Base-by-base conservation (phyloP, 2,113 vertebrate genomes). In the Spea bombifrons region DNA sequence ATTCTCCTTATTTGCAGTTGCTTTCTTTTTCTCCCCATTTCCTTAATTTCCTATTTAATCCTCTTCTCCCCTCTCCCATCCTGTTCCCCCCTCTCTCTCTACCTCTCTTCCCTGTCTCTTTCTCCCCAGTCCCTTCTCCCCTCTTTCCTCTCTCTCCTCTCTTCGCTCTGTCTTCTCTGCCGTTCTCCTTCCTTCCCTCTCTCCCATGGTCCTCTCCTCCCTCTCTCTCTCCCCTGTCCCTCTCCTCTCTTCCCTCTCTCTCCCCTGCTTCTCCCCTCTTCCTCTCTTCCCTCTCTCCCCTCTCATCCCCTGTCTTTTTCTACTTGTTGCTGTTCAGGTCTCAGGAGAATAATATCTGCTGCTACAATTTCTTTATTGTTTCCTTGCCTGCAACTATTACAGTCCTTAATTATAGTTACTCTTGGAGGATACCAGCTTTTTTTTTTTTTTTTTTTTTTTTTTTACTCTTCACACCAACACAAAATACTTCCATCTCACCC, bases 341-440 rank as follows among this genome's bases (percentile, higher is more conserved):
- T 94, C 96, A 47, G 73, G 94, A 94, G 95, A 94, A 96, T 95
- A 95, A 94, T 96, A 96, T 91, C 87, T 88, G 78, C 90, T 82
- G 88, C 90, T 94, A 94, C 94, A 93, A 93, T 98, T 94, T 91
- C 90, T 92, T 92, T 95, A 96, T 97, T 97, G 94, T 97, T 95
- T 98, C 93, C 94, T 94, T 76, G 87, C 82, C 87, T 91, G 90
- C 85, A 85, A 91, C 91, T 91, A 93, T 93, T 92, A 90, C 91
- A 89, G 86, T 86, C 83, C 83, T 90, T 93, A 94, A 94, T 95
- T 92, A 87, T 89, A 92, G 86, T 93, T 92, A 92, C 90, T 94
- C 90, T 88, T 90, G 87, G 92, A 94, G 88, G 85, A 88, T 84
- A 89, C 30, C 55, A 59, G 55, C 55, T 59, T 59, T 30, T 30